Percentiles rank a stretch among this genome's conserved stretches.
Conservation (phyloP, 1,140 invertebrate genomes). For the Drosophila serrata region DNA sequence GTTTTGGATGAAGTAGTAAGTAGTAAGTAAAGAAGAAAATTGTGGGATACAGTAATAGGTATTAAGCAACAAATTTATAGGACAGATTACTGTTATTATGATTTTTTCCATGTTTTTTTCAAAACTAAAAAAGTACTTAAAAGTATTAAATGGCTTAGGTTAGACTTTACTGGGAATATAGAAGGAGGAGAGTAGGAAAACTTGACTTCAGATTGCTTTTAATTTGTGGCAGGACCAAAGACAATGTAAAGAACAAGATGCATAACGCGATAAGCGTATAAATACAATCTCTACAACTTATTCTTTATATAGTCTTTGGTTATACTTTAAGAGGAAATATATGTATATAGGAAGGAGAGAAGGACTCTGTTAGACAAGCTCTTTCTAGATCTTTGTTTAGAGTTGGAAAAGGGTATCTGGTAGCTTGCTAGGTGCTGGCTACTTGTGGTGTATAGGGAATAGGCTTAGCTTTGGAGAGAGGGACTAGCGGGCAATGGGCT, state of each 20-base stretch:
- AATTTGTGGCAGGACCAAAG: neutral
- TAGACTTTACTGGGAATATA: no score
- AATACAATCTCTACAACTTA: neutral
- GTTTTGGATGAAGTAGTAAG: neutral
- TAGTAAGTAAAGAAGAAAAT: neutral
- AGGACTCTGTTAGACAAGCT: neutral
- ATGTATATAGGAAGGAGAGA: neutral
- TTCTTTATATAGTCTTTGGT: neutral
- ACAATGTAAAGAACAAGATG: neutral
- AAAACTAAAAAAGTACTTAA: no score
- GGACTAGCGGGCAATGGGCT: slow-evolving; percentile 9
- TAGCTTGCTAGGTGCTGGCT: slow-evolving; percentile 23
- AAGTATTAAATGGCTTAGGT: no score
- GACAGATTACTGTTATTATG: neutral
- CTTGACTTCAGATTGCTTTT: slow-evolving; percentile 1
- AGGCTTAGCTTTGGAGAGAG: neutral
- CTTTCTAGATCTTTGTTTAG: neutral
- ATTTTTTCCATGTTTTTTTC: neutral
- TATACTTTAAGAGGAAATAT: neutral
- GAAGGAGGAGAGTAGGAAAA: neutral
- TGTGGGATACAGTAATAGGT: neutral
- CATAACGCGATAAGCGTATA: neutral
- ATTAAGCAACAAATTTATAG: neutral
- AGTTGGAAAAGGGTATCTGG: neutral
- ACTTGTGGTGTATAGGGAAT: slow-evolving; percentile 19